phyloP scores from a whole-genome alignment of 2,888 invertebrate species.

The Cheilosia impressa region DNA sequence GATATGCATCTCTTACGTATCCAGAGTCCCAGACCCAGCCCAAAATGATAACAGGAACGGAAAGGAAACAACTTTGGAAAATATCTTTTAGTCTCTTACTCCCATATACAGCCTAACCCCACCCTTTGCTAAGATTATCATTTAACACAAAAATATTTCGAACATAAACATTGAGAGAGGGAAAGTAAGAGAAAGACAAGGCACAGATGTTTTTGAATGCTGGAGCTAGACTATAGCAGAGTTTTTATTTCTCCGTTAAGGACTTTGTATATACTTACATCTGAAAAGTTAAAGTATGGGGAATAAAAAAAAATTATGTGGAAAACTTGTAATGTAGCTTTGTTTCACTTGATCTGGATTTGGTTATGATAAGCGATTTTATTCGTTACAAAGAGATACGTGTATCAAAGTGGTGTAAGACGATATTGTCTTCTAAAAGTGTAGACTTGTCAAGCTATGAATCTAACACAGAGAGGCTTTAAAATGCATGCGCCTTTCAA shows the following conservation, averaged over 20 bases:
- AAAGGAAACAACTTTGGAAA: slow-evolving; percentile 21
- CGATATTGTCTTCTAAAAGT: slow-evolving; percentile 4
- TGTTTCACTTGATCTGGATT: slow-evolving; percentile 45
- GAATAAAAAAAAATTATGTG: slow-evolving; percentile 11
- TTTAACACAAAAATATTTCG: slow-evolving; percentile 29
- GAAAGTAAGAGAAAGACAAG: slow-evolving; percentile 46
- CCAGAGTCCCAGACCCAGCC: slow-evolving; percentile 59
- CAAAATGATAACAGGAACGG: slow-evolving; percentile 56
- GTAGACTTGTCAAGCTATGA: slow-evolving; percentile 10
- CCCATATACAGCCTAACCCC: neutral
- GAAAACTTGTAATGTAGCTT: slow-evolving; percentile 5
- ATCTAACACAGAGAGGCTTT: neutral
- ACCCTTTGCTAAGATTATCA: slow-evolving; percentile 43
- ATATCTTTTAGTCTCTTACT: neutral
- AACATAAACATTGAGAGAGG: slow-evolving; percentile 52
- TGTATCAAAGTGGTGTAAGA: no score
- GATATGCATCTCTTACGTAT: neutral
- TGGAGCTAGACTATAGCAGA: neutral
- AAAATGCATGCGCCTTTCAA: slow-evolving; percentile 41
- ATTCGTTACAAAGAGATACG: slow-evolving; percentile 2
- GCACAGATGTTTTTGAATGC: neutral
- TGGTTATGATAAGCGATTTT: slow-evolving; percentile 49
- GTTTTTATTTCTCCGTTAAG: neutral
- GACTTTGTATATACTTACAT: neutral
- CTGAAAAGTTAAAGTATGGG: neutral